Base-by-base conservation (phyloP, 2,888 invertebrate genomes). In the Lasioglossum leucozonium region DNA sequence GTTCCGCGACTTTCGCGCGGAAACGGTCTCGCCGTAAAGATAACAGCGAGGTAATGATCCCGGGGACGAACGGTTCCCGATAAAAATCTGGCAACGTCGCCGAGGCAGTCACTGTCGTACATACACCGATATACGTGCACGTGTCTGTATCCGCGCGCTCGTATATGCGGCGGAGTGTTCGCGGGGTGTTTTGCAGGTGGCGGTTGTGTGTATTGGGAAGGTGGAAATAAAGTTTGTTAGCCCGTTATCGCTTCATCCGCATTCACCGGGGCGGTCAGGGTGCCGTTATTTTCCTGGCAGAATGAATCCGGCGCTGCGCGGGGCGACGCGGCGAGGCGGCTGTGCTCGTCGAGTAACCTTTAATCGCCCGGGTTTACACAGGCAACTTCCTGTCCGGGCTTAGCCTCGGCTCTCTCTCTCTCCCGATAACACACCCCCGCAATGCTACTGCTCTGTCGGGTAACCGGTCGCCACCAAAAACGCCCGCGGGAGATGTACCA, bases 401-500 rank as follows among this genome's bases (percentile, higher is more conserved):
- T 77, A 77, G 72, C 72, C 44, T 37, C 34, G 34, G 16, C 65
- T 16, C 65, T 34, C 8, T 16, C 65, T 34, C 8, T 10, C 8
- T 26, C 30, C 72, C 73, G 79, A 77, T 85, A 85, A 85, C 77
- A 5, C 40, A 44, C 26, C 44, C 79, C 30, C 74, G 30, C 72
- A 84, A 77, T 65, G 84, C 10, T 51, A 51, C 51, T 26, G n/a
- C 58, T 81, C 65, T 55, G 22, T 37, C 72, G 72, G 72, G 72
- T 73, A 79, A 74, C 73, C 10, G 51, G 71, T 69, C 13, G 26
- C 8, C 67, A 76, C 77, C 51, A 82, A 89, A 89, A 88, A 87
- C 81, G 75, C 76, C 83, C 71, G 72, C 78, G 81, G 87, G 73
- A 84, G 71, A 80, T 72, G 76, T 47, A 62, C 72, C 55, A 58